phyloP scores from a whole-genome alignment of 2,797 vertebrate genomes.

The Coranthus polyacanthus region DNA sequence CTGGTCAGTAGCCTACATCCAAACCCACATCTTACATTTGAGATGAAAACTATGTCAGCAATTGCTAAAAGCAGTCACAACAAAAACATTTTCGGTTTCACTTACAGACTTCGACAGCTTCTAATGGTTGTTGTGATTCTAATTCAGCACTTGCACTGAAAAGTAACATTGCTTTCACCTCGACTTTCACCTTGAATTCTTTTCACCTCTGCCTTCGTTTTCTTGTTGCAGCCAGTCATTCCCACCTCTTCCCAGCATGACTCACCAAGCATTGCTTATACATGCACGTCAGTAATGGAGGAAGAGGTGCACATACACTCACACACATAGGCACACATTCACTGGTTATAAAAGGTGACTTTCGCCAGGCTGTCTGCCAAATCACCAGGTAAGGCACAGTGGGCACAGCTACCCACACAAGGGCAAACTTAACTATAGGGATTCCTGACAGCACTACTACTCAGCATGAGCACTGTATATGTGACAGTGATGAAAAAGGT shows the following conservation, averaged over 20 bases:
- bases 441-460: slow-evolving; percentile 7
- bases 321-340: neutral
- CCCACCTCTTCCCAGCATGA: slow-evolving; percentile 48
- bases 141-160: neutral
- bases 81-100: slow-evolving; percentile 5
- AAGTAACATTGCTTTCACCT: slow-evolving; percentile 34
- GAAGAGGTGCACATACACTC: slow-evolving; percentile 19
- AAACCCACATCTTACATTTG: neutral
- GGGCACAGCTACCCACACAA: slow-evolving; percentile 22
- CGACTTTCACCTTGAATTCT: neutral
- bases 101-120: neutral
- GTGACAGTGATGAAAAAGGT: neutral
- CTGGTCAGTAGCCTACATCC: slow-evolving; percentile 21
- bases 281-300: slow-evolving; percentile 5
- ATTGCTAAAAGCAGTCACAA: slow-evolving; percentile 4
- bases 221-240: slow-evolving; percentile 13
- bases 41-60: neutral
- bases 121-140: neutral
- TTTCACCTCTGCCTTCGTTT: no score
- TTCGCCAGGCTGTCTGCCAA: slow-evolving; percentile 41
- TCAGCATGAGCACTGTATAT: slow-evolving; percentile 10
- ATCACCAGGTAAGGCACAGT: slow-evolving; percentile 12
- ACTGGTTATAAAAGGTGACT: slow-evolving; percentile 50
- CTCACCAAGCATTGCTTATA: slow-evolving; percentile 45
- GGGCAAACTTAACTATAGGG: slow-evolving; percentile 48